Percentiles rank a stretch among this genome's conserved stretches.
Conservation (phyloP, 1,140 invertebrate species). For the Orussus abietinus region DNA sequence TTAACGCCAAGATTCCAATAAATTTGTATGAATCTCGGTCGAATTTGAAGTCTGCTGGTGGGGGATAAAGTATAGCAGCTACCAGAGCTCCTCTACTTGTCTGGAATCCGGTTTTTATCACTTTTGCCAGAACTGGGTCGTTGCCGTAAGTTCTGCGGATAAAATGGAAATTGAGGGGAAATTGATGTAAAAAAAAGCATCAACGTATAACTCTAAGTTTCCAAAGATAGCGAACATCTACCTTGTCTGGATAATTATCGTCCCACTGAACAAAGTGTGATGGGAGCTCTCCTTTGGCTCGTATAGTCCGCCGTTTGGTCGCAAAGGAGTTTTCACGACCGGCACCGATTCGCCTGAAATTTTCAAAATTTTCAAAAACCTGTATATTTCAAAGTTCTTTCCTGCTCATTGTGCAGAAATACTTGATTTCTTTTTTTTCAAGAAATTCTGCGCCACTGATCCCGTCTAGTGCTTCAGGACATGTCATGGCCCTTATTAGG, state of each 20-base stretch:
- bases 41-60: constrained; percentile 92
- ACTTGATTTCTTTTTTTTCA: too few relatives aligned
- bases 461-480: too few relatives aligned
- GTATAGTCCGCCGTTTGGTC: constrained; percentile 35
- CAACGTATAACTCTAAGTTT: background rate
- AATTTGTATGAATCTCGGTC: constrained; percentile 91
- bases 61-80: constrained; percentile 90
- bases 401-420: too few relatives aligned
- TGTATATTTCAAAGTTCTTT: too few relatives aligned
- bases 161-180: constrained; percentile 32
- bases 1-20: constrained; percentile 73
- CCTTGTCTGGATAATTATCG: constrained; percentile 50
- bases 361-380: too few relatives aligned
- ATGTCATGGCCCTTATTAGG: too few relatives aligned
- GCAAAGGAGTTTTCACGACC: constrained; percentile 46
- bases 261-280: constrained; percentile 48
- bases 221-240: constrained; percentile 21
- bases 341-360: constrained; percentile 45
- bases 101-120: constrained; percentile 77
- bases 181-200: constrained; percentile 6
- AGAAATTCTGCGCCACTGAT: too few relatives aligned
- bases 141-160: constrained; percentile 71
- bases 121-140: constrained; percentile 63
- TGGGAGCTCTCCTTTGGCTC: constrained; percentile 44
- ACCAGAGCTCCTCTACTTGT: constrained; percentile 89